phyloP scores from a whole-genome alignment of 2,797 vertebrate species.

The Neosalanx taihuensis region DNA sequence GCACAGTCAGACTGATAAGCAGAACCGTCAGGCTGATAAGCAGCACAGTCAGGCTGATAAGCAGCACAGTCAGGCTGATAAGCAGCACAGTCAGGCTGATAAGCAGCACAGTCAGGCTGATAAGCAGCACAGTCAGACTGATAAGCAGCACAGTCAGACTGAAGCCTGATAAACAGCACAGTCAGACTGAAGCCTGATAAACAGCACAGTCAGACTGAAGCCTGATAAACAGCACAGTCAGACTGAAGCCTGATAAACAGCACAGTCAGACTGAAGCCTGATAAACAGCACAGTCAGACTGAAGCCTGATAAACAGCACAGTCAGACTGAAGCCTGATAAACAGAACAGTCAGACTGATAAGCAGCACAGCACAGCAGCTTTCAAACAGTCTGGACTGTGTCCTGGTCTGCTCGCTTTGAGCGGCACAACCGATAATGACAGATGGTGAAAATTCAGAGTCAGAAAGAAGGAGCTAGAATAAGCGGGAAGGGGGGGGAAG shows the following conservation, averaged over 20 bases:
- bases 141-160: constrained; percentile 11
- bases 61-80: no score
- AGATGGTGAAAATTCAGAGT: constrained; percentile 47
- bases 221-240: constrained; percentile 7
- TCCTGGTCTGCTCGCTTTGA: constrained; percentile 30
- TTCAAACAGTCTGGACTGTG: constrained; percentile 34
- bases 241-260: background rate
- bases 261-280: constrained; percentile 18
- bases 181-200: constrained; percentile 21
- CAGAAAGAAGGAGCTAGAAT: background rate
- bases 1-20: no score
- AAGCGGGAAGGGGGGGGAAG: background rate
- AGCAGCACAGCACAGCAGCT: constrained; percentile 22
- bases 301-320: background rate
- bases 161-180: background rate
- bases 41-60: no score
- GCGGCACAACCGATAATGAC: constrained; percentile 41
- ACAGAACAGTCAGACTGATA: background rate
- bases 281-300: constrained; percentile 14
- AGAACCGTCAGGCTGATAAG: no score
- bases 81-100: no score
- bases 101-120: no score
- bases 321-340: constrained; percentile 18
- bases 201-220: constrained; percentile 16
- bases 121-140: no score